A percentile compares a stretch with the other conserved stretches of the same genome.
Evolutionary conservation across 2,797 vertebrate species (phyloP).

Genomic region (Leptoclinus maculatus): DNA sequence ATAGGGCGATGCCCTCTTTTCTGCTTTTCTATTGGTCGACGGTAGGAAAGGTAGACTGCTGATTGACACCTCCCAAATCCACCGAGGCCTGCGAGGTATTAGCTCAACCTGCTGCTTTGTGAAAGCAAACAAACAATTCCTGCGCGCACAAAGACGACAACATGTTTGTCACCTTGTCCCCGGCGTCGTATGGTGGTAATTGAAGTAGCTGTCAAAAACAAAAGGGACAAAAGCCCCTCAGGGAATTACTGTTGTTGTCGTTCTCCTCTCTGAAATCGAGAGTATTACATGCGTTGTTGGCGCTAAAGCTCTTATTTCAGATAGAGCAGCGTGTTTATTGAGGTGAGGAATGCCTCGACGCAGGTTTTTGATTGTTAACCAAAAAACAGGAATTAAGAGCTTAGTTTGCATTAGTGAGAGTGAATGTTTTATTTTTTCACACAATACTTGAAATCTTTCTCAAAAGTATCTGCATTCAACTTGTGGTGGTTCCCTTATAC

Average conservation of each 20-base stretch:
- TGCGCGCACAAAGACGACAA: conserved; percentile 58
- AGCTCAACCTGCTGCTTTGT: conserved; percentile 50
- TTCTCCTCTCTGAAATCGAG: conserved; percentile 15
- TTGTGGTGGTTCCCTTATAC: neutral
- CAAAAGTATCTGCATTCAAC: neutral
- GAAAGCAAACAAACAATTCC: conserved; percentile 58
- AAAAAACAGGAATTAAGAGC: conserved; percentile 60
- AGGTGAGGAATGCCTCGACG: conserved; percentile 33
- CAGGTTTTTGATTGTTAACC: conserved; percentile 39
- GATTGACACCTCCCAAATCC: conserved; percentile 53
- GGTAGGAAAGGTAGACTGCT: conserved; percentile 48
- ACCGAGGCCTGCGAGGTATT: conserved; percentile 52
- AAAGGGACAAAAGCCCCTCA: conserved; percentile 38
- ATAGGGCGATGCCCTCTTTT: conserved; percentile 13
- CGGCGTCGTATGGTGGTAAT: conserved; percentile 44
- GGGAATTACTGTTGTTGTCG: conserved; percentile 42
- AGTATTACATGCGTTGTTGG: conserved; percentile 20
- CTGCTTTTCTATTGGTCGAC: conserved; percentile 67
- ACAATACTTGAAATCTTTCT: conserved; percentile 17
- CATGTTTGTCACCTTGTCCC: conserved; percentile 76
- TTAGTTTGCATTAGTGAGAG: conserved; percentile 43
- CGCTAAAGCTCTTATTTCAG: conserved; percentile 38
- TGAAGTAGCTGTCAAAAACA: conserved; percentile 60
- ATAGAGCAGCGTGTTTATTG: conserved; percentile 33
- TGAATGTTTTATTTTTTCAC: conserved; percentile 29